phyloP scores from a whole-genome alignment of 2,797 vertebrate genomes.

The Pangasius djambal region DNA sequence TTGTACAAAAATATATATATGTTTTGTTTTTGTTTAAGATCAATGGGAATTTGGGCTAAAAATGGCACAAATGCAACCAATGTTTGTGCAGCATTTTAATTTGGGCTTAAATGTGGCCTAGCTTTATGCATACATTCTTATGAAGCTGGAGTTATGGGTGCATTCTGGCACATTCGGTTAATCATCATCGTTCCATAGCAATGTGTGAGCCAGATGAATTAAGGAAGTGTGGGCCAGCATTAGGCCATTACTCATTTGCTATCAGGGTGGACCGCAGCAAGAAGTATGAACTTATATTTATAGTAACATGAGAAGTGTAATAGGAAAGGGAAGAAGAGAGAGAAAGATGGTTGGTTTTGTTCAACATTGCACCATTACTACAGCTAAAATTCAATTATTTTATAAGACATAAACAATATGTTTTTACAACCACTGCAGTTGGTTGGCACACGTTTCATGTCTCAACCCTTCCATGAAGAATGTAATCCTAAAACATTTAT shows the following conservation, averaged over 20 bases:
- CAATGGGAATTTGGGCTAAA: background rate
- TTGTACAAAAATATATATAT: background rate
- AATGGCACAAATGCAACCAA: background rate
- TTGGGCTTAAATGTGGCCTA: no score
- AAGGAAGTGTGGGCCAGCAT: background rate
- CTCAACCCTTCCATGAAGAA: no score
- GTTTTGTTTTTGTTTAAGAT: background rate
- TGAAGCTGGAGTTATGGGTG: background rate
- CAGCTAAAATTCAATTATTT: background rate
- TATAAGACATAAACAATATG: background rate
- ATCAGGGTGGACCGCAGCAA: slow-evolving; percentile 32
- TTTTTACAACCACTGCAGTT: background rate
- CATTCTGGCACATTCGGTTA: background rate
- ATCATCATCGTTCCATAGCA: background rate
- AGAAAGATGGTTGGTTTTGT: background rate
- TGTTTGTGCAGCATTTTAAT: background rate
- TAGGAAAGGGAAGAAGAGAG: background rate
- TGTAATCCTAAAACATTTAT: background rate
- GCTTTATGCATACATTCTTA: background rate
- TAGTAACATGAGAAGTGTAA: background rate
- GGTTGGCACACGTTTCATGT: background rate
- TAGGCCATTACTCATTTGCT: slow-evolving; percentile 8
- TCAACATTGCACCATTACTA: background rate
- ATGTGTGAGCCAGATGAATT: slow-evolving; percentile 11
- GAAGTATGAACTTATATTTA: slow-evolving; percentile 33